Evolutionary conservation across 2,888 invertebrate genomes (phyloP).

Genomic region (Gari tellinella): DNA sequence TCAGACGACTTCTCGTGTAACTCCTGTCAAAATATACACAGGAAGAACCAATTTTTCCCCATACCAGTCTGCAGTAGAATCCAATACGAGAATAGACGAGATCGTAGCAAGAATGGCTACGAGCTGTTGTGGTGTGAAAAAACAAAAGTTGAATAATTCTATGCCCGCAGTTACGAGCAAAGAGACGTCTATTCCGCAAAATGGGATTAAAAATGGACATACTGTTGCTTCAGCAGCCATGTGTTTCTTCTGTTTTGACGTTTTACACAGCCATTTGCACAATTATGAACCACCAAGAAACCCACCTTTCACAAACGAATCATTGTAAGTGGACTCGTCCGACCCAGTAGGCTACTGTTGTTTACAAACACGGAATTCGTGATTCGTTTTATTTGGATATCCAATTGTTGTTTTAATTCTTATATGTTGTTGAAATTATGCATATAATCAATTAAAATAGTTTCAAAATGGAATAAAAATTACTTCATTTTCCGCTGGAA

Average conservation of each 20-base stretch:
- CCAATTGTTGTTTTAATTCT: too few species aligned
- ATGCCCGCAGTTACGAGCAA: conserved; percentile 82
- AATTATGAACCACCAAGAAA: conserved; percentile 95
- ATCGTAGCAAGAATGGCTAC: conserved; percentile 89
- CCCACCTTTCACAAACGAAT: conserved; percentile 95
- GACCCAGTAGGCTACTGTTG: conserved; percentile 28
- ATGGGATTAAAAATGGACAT: conserved; percentile 79
- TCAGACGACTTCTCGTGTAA: too few species aligned
- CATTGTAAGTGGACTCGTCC: conserved; percentile 91
- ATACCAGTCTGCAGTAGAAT: too few species aligned
- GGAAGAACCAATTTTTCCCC: too few species aligned
- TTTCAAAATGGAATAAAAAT: too few species aligned
- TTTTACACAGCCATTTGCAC: conserved; percentile 96
- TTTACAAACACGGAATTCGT: too few species aligned
- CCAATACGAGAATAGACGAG: conserved; percentile 6
- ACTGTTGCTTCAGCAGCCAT: conserved; percentile 88
- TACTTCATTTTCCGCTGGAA: too few species aligned
- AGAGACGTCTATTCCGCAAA: conserved; percentile 84
- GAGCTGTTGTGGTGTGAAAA: conserved; percentile 96
- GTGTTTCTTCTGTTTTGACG: conserved; percentile 99
- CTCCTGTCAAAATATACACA: too few species aligned
- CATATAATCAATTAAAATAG: too few species aligned
- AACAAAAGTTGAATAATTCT: conserved; percentile 92
- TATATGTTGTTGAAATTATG: too few species aligned
- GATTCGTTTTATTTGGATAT: too few species aligned